Evolutionary conservation across 1,140 invertebrate genomes (phyloP), one percentile per base, ranked within the genome.

Genomic region (Rhyacophila brunnea): DNA sequence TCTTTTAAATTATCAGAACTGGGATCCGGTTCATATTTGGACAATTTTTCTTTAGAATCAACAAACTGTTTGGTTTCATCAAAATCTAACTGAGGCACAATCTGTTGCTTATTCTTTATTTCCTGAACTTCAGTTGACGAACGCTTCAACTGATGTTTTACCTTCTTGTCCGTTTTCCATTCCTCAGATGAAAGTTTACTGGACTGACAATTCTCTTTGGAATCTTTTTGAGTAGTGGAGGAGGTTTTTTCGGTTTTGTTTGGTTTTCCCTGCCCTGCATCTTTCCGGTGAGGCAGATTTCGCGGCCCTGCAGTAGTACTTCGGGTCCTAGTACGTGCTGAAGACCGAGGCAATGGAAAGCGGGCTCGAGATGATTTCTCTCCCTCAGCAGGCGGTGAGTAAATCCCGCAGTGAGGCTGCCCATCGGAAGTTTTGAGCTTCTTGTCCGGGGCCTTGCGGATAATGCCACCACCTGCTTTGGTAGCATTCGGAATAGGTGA

Each of bases 381-480:
- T 88, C 86, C 80, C 80, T 87, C 80, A 87, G 72, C 71, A 86
- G 80, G 68, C 83, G 84, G 80, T 82, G 85, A 80, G 84, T 84
- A 80, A 83, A 84, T 80, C 82, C 86, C 80, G 78, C 79, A 81
- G 83, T 85, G 85, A 84, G 84, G 83, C 83, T 83, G 82, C 84
- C 84, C 84, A 82, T 88, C 86, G 85, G 86, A 87, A 88, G 86
- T 88, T 88, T 88, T 89, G 86, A 87, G 86, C 86, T 89, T 89
- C 87, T 87, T 89, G 77, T 88, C 87, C 72, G 85, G 85, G 81
- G 85, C 81, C 81, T 84, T 86, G 70, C 80, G 81, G 73, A 82
- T 77, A 78, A 80, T 82, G 71, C 78, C 78, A 67, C 75, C 79
- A 66, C 34, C 28, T 23, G 20, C 1, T 18, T 64, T 57, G 43